phyloP scores from a whole-genome alignment of 2,113 vertebrate species.

The Epinephelus lanceolatus region DNA sequence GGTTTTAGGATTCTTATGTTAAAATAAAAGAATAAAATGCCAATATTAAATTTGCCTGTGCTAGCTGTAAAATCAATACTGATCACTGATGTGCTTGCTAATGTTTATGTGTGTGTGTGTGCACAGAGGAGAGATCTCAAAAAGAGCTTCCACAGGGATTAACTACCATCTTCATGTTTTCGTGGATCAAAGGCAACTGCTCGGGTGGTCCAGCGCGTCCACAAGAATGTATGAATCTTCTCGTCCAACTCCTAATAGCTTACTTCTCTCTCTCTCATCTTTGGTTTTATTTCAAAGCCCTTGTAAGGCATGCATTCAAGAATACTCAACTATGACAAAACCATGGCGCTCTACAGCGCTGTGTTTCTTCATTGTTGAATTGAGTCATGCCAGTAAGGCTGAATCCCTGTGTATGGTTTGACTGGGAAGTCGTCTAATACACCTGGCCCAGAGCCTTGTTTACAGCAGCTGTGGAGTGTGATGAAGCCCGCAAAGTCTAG shows the following conservation, averaged over 20 bases:
- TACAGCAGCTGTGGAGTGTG: conserved; percentile 53
- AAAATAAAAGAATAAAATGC: not conserved
- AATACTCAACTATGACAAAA: conserved; percentile 30
- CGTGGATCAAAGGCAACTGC: conserved; percentile 27
- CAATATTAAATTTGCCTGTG: not conserved
- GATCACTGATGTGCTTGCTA: not conserved
- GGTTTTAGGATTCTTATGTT: not conserved
- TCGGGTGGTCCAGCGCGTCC: conserved; percentile 38
- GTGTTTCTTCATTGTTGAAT: conserved; percentile 48
- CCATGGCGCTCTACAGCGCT: not conserved
- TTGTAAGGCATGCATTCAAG: conserved; percentile 24
- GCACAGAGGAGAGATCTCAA: not conserved
- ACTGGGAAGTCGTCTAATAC: conserved; percentile 47
- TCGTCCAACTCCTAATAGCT: conserved; percentile 2
- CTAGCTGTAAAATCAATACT: not conserved
- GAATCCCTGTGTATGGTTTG: conserved; percentile 17
- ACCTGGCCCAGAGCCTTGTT: conserved; percentile 64
- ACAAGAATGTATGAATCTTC: not conserved
- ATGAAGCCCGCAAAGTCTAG: conserved; percentile 21
- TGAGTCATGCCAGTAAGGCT: conserved; percentile 41
- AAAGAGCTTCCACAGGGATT: conserved; percentile 2
- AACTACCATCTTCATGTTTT: conserved; percentile 33
- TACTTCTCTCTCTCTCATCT: not conserved
- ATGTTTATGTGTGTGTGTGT: conserved; percentile 4
- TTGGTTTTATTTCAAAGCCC: conserved; percentile 33